phyloP scores from a whole-genome alignment of 2,797 vertebrate species.

The Cuculus canorus region DNA sequence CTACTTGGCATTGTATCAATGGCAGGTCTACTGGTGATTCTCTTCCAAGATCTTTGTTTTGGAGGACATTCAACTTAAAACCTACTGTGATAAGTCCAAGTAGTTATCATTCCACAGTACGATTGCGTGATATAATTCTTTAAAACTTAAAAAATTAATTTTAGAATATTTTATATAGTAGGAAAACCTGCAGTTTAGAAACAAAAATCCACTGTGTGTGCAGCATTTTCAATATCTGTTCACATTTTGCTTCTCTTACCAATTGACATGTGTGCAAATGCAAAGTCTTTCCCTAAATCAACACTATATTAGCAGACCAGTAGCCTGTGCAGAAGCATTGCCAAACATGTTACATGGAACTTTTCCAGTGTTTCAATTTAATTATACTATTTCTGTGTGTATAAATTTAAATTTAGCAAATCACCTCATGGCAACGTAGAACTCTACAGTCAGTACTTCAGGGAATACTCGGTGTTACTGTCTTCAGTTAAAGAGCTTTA shows the following conservation, averaged over 20 bases:
- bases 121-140: neutral
- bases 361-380: slow-evolving; percentile 43
- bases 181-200: neutral
- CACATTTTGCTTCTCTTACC: neutral
- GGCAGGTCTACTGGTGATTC: neutral
- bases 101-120: neutral
- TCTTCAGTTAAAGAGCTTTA: slow-evolving; percentile 36
- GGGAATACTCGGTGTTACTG: slow-evolving; percentile 42
- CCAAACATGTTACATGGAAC: slow-evolving; percentile 23
- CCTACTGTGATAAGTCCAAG: neutral
- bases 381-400: neutral
- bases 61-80: neutral
- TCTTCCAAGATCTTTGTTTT: neutral
- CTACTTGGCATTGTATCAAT: neutral
- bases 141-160: neutral
- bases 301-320: neutral
- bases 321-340: neutral
- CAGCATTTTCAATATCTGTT: neutral
- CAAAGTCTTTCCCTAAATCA: slow-evolving; percentile 9
- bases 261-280: neutral
- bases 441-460: slow-evolving; percentile 11
- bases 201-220: neutral
- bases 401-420: neutral
- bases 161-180: neutral
- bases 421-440: neutral